Conservation (phyloP, 1,140 invertebrate species). For the Drosophila persimilis region DNA sequence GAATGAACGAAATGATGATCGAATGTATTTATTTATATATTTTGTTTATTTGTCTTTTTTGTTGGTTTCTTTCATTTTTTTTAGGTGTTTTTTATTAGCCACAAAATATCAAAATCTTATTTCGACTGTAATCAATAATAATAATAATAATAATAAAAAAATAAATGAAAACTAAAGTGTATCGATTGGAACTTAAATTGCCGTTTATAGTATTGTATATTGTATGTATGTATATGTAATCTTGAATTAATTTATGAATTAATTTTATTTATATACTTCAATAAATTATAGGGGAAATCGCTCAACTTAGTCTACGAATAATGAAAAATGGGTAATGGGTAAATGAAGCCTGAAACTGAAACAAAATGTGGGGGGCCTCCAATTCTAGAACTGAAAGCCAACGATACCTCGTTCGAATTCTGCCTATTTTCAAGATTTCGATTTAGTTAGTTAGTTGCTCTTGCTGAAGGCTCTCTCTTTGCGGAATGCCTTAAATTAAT, state of each 20-base stretch:
- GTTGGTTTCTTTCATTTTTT: constrained; percentile 33
- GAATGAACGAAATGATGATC: constrained; percentile 31
- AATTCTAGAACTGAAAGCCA: too few relatives aligned
- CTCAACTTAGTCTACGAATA: constrained; percentile 39
- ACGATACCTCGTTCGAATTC: constrained; percentile 3
- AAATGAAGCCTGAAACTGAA: constrained; percentile 16
- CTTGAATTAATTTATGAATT: constrained; percentile 35
- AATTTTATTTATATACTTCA: constrained; percentile 40
- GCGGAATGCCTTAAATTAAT: constrained; percentile 41
- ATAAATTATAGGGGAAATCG: constrained; percentile 43
- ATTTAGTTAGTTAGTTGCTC: constrained; percentile 47
- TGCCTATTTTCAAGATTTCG: constrained; percentile 20
- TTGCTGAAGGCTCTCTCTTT: constrained; percentile 7
- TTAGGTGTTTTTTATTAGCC: constrained; percentile 22
- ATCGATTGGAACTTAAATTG: constrained; percentile 81
- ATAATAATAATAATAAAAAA: constrained; percentile 32
- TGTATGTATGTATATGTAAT: constrained; percentile 31
- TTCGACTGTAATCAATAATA: background rate
- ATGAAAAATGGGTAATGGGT: constrained; percentile 4
- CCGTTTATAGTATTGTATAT: constrained; percentile 38
- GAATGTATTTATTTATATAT: constrained; percentile 33
- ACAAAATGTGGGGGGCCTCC: background rate
- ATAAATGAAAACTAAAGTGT: constrained; percentile 59
- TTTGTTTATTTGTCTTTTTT: constrained; percentile 45
- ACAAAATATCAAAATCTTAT: constrained; percentile 44